phyloP scores from a whole-genome alignment of 2,797 vertebrate genomes.

The Hephaestus fuliginosus region DNA sequence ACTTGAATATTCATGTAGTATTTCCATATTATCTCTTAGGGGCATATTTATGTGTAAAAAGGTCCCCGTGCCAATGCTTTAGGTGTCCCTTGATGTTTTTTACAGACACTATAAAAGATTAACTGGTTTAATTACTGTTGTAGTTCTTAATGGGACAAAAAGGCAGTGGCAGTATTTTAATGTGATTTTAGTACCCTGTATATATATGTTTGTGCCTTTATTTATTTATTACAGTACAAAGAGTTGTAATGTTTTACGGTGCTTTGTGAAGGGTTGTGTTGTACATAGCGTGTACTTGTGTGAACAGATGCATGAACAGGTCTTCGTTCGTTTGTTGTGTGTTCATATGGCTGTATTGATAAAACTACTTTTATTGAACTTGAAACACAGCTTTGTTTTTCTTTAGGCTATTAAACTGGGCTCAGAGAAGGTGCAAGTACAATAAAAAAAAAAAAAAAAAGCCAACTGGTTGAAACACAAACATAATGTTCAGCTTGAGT shows the following conservation, averaged over 20 bases:
- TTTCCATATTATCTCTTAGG: constrained; percentile 34
- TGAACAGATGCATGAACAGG: constrained; percentile 29
- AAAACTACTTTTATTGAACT: constrained; percentile 51
- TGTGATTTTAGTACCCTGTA: constrained; percentile 56
- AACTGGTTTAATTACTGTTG: constrained; percentile 35
- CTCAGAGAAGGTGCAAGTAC: neutral
- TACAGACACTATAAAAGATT: constrained; percentile 5
- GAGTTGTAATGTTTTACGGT: constrained; percentile 55
- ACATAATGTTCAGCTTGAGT: constrained; percentile 2
- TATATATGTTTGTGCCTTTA: constrained; percentile 65
- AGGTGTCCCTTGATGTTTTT: constrained; percentile 32
- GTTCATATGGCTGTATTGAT: constrained; percentile 33
- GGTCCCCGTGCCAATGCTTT: constrained; percentile 64
- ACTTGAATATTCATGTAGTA: constrained; percentile 62
- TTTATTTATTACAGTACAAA: constrained; percentile 76
- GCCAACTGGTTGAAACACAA: constrained; percentile 15
- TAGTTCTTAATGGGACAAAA: constrained; percentile 19
- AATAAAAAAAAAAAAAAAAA: constrained; percentile 2
- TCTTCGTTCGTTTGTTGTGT: constrained; percentile 28
- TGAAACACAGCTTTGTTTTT: constrained; percentile 23
- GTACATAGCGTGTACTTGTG: constrained; percentile 53
- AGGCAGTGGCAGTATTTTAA: constrained; percentile 58
- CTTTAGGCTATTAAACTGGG: neutral
- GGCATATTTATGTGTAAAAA: constrained; percentile 34
- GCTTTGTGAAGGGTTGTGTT: constrained; percentile 57